These are phyloP conservation scores for Actinernus sp. DNA, from an alignment of 92 coral and sea anemone species.

Conservation along the genomic window DNA sequence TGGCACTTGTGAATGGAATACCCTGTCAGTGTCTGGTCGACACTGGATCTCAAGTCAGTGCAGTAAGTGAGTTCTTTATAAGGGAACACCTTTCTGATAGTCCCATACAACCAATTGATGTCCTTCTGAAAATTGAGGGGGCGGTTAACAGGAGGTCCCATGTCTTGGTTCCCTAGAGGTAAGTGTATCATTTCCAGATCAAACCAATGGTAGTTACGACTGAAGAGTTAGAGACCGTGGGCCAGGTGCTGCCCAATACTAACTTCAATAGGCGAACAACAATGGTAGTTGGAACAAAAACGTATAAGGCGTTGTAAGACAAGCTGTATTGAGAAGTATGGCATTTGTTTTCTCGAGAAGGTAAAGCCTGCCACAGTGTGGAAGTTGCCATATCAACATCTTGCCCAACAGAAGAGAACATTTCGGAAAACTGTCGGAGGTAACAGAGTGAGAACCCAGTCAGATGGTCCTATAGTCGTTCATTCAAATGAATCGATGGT, in stretches of 20 bases:
- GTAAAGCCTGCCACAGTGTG: conserved; percentile 20
- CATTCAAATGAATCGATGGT: too few relatives aligned
- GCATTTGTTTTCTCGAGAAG: conserved; percentile 3
- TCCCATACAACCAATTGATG: conserved; percentile 13
- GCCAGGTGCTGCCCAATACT: conserved; percentile 40
- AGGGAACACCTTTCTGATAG: conserved; percentile 7
- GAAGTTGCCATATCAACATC: conserved; percentile 23
- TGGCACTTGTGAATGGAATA: conserved; percentile 22
- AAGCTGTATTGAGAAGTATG: conserved; percentile 3
- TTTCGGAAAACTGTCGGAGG: background rate
- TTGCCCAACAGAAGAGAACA: conserved; percentile 1
- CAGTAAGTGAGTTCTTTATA: conserved; percentile 23
- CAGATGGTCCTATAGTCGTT: too few relatives aligned
- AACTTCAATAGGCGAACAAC: conserved; percentile 27
- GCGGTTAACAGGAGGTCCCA: conserved; percentile 51
- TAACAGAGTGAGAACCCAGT: background rate
- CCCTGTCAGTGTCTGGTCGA: conserved; percentile 34
- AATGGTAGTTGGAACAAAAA: conserved; percentile 34
- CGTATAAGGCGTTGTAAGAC: conserved; percentile 26
- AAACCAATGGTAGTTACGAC: conserved; percentile 15
- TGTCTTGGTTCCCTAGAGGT: conserved; percentile 53
- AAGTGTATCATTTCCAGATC: conserved; percentile 17
- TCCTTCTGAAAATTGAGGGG: conserved; percentile 18
- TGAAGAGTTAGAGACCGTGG: background rate
- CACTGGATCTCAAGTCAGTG: conserved; percentile 53